Base-by-base conservation (phyloP, 1,140 invertebrate species). In the Cydia amplana region DNA sequence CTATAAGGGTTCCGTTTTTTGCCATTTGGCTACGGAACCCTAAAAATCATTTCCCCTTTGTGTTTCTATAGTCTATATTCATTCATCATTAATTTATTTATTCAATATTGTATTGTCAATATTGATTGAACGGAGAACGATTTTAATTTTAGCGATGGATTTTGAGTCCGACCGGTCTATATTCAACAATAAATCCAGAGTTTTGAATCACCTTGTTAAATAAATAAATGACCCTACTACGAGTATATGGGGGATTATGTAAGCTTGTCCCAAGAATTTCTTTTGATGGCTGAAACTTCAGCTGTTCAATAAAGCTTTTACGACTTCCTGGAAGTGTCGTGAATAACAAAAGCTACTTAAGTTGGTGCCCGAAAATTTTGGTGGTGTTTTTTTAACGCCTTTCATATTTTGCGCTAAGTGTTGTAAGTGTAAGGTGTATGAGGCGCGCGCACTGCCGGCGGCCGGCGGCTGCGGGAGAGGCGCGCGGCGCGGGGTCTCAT, bases 371-470 rank as follows among this genome's bases (percentile, higher is more conserved):
- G 55, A 60, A 60, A 60, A 12, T 49, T 60, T 60, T 36, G 28
- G 32, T 23, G 36, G 65, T 70, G 65, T 70, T 43, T 70, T 70
- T 70, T 70, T 70, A 43, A 70, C 32, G 65, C 32, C 65, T 70
- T 70, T 70, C 83, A 81, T 83, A 83, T 83, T 78, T 82, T 80
- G 78, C 72, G 77, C 85, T 82, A 80, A 85, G 78, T 80, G 83
- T 82, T 83, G n/a, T 79, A 28, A 28, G 28, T n/a, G 28, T 28
- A 82, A 67, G 65, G 65, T 70, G 65, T 70, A 43, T n/a, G 83
- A 84, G 85, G 90, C 90, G 90, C 90, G 90, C 90, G 88, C 90
- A 92, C 77, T 79, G 64, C 43, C 23, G 40, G n/a, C 14, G 14
- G 46, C 40, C 65, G 63, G 74, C 74, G 84, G 80, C 79, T 77